phyloP scores from a whole-genome alignment of 1,140 invertebrate species.

The Hyphantria cunea region DNA sequence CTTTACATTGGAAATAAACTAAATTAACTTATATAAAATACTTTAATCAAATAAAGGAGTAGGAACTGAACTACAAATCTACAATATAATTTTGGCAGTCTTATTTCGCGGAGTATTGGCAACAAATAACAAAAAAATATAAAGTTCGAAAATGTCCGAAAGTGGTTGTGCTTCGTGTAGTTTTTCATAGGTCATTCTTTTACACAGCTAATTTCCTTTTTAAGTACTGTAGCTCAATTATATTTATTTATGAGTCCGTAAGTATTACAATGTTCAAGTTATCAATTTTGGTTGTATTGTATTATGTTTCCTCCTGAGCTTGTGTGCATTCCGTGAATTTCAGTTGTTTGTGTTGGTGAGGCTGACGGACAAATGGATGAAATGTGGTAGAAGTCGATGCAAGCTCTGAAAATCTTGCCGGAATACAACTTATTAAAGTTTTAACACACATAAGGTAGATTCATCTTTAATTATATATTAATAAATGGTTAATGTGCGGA shows the following conservation, averaged over 20 bases:
- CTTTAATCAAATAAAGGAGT: too few relatives aligned
- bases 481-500: slow-evolving; percentile 31
- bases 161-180: slow-evolving; percentile 66
- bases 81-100: too few relatives aligned
- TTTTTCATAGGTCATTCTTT: slow-evolving; percentile 43
- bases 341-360: slow-evolving; percentile 71
- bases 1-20: too few relatives aligned
- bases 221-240: slow-evolving; percentile 19
- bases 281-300: slow-evolving; percentile 19
- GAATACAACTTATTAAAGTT: slow-evolving; percentile 42
- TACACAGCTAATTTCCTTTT: slow-evolving; percentile 20
- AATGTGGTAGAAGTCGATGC: slow-evolving; percentile 68
- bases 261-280: slow-evolving; percentile 26
- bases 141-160: slow-evolving; percentile 57
- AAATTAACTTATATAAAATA: too few relatives aligned
- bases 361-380: slow-evolving; percentile 68
- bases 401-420: slow-evolving; percentile 48
- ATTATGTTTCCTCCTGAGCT: slow-evolving; percentile 36
- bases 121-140: too few relatives aligned
- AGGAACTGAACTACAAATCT: too few relatives aligned
- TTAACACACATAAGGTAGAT: slow-evolving; percentile 54
- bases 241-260: slow-evolving; percentile 27
- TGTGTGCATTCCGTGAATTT: slow-evolving; percentile 58
- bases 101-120: too few relatives aligned
- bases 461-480: slow-evolving; percentile 25